Conservation (phyloP, 2,797 vertebrate species). For the Eospalax fontanierii region DNA sequence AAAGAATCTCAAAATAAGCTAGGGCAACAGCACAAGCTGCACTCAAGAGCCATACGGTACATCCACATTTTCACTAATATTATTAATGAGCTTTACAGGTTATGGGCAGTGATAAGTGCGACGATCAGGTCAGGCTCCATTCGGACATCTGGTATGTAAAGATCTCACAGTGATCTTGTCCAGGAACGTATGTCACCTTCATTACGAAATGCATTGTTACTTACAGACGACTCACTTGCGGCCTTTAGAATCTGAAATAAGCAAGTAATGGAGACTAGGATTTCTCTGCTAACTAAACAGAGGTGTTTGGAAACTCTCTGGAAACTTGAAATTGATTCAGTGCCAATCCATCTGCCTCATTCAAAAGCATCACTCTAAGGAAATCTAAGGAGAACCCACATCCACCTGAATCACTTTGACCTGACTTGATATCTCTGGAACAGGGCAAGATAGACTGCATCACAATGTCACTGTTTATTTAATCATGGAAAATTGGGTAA, state of each 20-base stretch:
- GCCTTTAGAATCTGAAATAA: slow-evolving; percentile 74
- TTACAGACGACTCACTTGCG: slow-evolving; percentile 78
- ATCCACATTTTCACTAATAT: slow-evolving; percentile 60
- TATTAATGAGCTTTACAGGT: slow-evolving; percentile 65
- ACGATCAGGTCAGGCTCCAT: background rate
- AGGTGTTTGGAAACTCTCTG: background rate
- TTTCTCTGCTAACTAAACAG: slow-evolving; percentile 32
- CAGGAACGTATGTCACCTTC: slow-evolving; percentile 77
- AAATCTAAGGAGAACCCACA: background rate
- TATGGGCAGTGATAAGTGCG: slow-evolving; percentile 67
- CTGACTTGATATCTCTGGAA: background rate
- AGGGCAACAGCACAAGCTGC: background rate
- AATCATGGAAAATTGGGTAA: background rate
- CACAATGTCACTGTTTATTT: background rate
- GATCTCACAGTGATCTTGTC: slow-evolving; percentile 61
- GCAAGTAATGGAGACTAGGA: slow-evolving; percentile 53
- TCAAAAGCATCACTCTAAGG: slow-evolving; percentile 4
- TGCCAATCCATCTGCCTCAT: slow-evolving; percentile 38
- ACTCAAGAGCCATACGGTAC: slow-evolving; percentile 11
- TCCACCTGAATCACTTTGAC: background rate
- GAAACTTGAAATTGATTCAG: slow-evolving; percentile 1
- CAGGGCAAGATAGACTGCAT: background rate
- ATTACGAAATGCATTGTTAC: slow-evolving; percentile 79
- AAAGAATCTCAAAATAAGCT: background rate
- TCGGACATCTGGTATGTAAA: slow-evolving; percentile 52